These are phyloP conservation scores for Temnothorax ravouxi DNA, from an alignment of 2,888 invertebrate genomes.

Conservation along the genomic window DNA sequence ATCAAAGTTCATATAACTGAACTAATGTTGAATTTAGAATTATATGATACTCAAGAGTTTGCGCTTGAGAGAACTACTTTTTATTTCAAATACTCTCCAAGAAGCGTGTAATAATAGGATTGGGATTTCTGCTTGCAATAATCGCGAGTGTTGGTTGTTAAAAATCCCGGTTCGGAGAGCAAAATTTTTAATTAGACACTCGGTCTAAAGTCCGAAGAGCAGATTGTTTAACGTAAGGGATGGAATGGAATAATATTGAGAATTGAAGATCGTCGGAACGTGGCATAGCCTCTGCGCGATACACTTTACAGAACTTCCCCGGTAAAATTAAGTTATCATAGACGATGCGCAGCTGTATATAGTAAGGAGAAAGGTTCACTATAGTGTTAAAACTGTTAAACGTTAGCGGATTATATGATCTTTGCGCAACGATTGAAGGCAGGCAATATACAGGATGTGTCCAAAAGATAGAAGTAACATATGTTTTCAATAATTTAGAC, in stretches of 20 bases:
- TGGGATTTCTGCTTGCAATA: conserved; percentile 10
- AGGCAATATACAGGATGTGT: conserved; percentile 5
- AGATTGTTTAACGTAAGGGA: conserved; percentile 1
- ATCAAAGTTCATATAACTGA: not conserved
- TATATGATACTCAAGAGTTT: conserved; percentile 3
- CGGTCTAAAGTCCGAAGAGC: conserved; percentile 37
- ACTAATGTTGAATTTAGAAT: not conserved
- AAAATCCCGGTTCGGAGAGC: not conserved
- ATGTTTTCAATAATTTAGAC: conserved; percentile 37
- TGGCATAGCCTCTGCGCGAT: conserved; percentile 18
- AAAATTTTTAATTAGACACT: conserved; percentile 18
- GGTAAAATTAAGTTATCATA: conserved; percentile 26
- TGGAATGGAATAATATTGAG: conserved; percentile 5
- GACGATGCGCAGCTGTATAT: conserved; percentile 28
- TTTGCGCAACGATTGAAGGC: conserved; percentile 21
- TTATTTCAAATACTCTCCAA: not conserved
- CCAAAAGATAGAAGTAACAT: not conserved
- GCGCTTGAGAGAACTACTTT: not conserved
- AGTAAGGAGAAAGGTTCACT: not conserved
- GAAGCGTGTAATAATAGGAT: not conserved
- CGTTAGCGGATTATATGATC: not conserved
- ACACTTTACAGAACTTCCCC: conserved; percentile 36
- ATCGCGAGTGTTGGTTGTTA: not conserved
- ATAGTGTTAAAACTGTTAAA: conserved; percentile 16
- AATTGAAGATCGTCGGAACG: conserved; percentile 5